These are phyloP conservation scores for Leptura quadrifasciata DNA, from an alignment of 2,888 invertebrate genomes.

Conservation along the genomic window DNA sequence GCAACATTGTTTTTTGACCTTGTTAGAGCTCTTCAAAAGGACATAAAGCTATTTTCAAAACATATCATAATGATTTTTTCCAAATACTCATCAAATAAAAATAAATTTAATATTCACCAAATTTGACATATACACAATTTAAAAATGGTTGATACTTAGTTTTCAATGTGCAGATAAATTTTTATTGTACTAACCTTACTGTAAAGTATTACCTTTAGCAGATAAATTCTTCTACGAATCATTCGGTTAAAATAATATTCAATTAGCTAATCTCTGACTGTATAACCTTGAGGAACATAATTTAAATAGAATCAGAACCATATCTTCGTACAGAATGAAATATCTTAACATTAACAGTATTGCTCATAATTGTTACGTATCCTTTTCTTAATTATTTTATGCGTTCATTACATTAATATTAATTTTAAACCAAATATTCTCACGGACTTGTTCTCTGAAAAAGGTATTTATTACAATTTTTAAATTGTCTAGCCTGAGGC, in stretches of 20 bases:
- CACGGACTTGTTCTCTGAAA: constrained; percentile 16
- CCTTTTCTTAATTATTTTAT: constrained; percentile 21
- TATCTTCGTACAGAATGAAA: constrained; percentile 1
- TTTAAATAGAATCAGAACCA: neutral
- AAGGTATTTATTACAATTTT: constrained; percentile 29
- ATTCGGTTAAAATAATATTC: constrained; percentile 2
- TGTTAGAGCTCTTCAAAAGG: no score
- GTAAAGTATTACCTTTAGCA: no score
- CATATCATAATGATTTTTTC: no score
- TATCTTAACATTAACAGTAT: neutral
- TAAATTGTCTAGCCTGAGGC: constrained; percentile 18
- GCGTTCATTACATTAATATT: constrained; percentile 26
- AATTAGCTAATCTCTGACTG: constrained; percentile 7
- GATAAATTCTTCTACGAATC: neutral
- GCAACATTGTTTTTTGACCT: no score
- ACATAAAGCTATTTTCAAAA: no score
- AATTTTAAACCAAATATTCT: constrained; percentile 23
- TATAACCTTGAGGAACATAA: neutral
- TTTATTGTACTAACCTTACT: no score
- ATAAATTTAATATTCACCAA: no score
- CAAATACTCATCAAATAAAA: no score
- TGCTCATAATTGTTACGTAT: constrained; percentile 24
- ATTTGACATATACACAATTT: no score
- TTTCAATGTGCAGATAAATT: no score
- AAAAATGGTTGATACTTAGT: no score